Conservation (phyloP, 1,140 invertebrate genomes). For the Lucilia sericata region DNA sequence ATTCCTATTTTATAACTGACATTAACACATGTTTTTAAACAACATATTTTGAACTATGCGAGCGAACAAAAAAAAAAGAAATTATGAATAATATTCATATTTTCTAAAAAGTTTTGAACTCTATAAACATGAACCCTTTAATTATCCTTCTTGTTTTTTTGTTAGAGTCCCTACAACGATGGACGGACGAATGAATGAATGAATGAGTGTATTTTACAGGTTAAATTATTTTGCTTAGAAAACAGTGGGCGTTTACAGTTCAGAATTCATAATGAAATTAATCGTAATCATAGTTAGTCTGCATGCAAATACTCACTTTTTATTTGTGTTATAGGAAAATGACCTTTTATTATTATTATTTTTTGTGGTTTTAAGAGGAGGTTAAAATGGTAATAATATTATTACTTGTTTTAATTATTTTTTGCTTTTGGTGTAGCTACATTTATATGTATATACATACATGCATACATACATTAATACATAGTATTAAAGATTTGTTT, state of each 20-base stretch:
- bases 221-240: not conserved
- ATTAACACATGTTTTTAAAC: not conserved
- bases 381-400: too few species aligned
- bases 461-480: too few species aligned
- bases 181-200: not conserved
- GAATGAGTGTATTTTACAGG: not conserved
- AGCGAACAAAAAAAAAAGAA: not conserved
- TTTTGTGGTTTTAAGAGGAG: not conserved
- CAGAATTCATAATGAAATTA: constrained; percentile 20
- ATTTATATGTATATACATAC: too few species aligned
- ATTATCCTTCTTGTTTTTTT: not conserved
- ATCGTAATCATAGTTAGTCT: constrained; percentile 11
- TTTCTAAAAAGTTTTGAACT: not conserved
- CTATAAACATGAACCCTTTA: constrained; percentile 2
- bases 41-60: not conserved
- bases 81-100: not conserved
- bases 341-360: not conserved
- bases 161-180: too few species aligned
- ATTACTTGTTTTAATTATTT: not conserved
- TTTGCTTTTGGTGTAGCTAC: not conserved
- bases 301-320: constrained; percentile 15
- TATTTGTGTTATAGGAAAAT: not conserved
- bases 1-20: not conserved
- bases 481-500: not conserved
- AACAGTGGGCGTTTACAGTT: not conserved